phyloP scores from a whole-genome alignment of 2,888 invertebrate species.

The Helicoverpa assulta region DNA sequence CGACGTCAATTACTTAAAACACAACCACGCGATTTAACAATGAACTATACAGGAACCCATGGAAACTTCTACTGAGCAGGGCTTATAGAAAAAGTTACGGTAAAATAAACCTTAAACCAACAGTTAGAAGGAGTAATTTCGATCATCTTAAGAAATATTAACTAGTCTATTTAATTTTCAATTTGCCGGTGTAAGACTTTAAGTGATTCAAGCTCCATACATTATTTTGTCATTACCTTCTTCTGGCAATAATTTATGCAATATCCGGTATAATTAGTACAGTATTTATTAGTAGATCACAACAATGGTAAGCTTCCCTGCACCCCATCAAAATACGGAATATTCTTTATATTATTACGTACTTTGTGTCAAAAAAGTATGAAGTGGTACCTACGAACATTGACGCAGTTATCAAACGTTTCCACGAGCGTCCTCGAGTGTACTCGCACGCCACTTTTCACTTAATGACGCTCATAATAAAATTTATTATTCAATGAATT shows the following conservation, averaged over 20 bases:
- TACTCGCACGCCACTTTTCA: conserved; percentile 1
- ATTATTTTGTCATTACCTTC: conserved; percentile 4
- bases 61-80: conserved; percentile 24
- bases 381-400: not conserved
- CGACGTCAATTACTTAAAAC: conserved; percentile 74
- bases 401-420: not conserved
- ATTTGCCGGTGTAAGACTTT: conserved; percentile 28
- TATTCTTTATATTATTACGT: not conserved
- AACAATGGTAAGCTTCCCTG: too few species aligned
- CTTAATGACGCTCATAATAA: not conserved
- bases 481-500: conserved; percentile 2
- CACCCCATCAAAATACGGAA: not conserved
- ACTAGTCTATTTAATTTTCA: conserved; percentile 25
- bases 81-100: not conserved
- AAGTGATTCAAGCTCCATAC: conserved; percentile 14
- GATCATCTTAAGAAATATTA: not conserved
- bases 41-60: conserved; percentile 67
- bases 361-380: not conserved
- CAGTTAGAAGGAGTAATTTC: conserved; percentile 16
- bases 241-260: not conserved
- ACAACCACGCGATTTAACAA: conserved; percentile 77
- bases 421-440: not conserved
- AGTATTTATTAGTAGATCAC: not conserved
- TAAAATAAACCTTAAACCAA: conserved; percentile 33
- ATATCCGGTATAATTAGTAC: not conserved